Base-by-base conservation (phyloP, 64 coral and sea anemone genomes). In the Porites australiensis region DNA sequence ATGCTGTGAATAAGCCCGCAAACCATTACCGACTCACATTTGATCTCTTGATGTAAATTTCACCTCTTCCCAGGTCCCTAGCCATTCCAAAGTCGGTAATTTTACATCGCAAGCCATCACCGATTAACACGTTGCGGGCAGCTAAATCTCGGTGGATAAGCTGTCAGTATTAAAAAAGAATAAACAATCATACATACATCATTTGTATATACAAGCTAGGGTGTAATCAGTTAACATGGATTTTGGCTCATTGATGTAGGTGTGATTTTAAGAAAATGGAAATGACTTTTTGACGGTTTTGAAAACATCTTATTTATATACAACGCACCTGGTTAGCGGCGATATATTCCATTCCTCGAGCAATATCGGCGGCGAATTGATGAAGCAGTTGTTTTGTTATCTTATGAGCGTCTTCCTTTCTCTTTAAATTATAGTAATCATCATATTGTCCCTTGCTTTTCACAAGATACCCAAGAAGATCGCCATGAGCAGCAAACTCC, bases 41-140 rank as follows among this genome's bases (percentile, higher is more conserved):
- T 15, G 79, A 49, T 74, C 84, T 70, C 67, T 77, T 95, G 21
- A 90, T 72, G 72, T 98, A 98, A 0, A 83, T 87, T 49, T 95
- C 96, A 44, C 72, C 68, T 71, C 71, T 87, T 9, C 86, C 53
- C n/a, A 94, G 85, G 44, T 77, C 72, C 43, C 90, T 94, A 21
- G 96, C 96, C 79, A 98, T 78, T 5, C 96, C 96, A 89, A 94
- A 94, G 77, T 94, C 93, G 12, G 93, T 89, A 12, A 94, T 82
- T 62, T 94, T 94, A 46, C 77, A 88, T 3, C 79, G 74, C 46
- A 82, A 60, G 46, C 78, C 88, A 1, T 72, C 77, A 3, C 87
- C 68, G 48, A 94, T 66, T 10, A 94, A 64, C 13, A 94, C 78
- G 20, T 94, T 94, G 18, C 93, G 69, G 12, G 93, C 93, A 11